Base-by-base conservation (phyloP, 2,888 invertebrate species). In the Thymelicus lineola region DNA sequence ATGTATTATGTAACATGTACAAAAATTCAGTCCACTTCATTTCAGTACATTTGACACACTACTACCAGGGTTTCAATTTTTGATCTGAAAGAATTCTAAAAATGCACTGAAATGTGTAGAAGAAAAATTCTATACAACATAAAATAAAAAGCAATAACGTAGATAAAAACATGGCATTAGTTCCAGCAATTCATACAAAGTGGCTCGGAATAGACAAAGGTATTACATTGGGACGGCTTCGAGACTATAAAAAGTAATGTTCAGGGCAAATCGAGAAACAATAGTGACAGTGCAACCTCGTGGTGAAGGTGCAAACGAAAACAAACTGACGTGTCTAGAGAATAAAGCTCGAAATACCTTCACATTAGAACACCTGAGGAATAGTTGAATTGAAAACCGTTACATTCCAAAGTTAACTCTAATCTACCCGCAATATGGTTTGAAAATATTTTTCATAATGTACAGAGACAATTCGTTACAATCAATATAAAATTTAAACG, bases 221-320 rank as follows among this genome's bases (percentile, higher is more conserved):
- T 84, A 83, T 85, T 85, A 85, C 84, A 83, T 78, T 77, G 80
- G 81, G 83, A 84, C 81, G 78, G 82, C 85, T 82, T 80, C 75
- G 76, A 77, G 77, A 77, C 86, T 80, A 88, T 88, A 88, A 88
- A 89, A 89, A 84, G 86, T 87, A 86, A 88, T 85, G 87, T 85
- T 85, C 82, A 78, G 79, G 76, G 80, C 83, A 84, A 81, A 86
- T 87, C 83, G 84, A 82, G 87, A 86, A 87, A 88, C 88, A 88
- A 88, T 88, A 82, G 85, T 80, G 79, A 81, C 75, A 79, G 75
- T 77, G 77, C 77, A 79, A 80, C 80, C 80, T 82, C 80, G 78
- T 75, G 60, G 70, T 71, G 61, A 60, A 61, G 67, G 59, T 48
- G 67, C 57, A 58, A 42, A 46, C 20, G n/a, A 68, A 63, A 70